These are phyloP conservation scores for Gila orcuttii DNA, from an alignment of 2,113 vertebrate genomes.

Conservation along the genomic window DNA sequence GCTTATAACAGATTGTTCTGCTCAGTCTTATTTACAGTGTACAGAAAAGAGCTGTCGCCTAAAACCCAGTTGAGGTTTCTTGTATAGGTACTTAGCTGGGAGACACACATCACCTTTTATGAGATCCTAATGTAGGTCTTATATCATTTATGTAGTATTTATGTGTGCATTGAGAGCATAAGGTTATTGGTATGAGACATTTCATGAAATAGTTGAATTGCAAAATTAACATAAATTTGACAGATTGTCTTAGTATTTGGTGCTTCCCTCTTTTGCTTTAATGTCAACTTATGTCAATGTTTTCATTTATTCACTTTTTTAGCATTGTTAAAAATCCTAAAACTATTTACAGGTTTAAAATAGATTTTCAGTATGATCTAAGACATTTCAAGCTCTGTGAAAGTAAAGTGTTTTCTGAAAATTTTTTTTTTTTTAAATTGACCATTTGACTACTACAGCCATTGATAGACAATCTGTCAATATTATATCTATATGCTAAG, in stretches of 20 bases:
- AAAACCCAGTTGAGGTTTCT: background rate
- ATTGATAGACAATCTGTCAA: too few relatives aligned
- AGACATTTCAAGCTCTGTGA: background rate
- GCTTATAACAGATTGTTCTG: constrained; percentile 35
- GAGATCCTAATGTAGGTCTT: background rate
- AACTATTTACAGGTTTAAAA: background rate
- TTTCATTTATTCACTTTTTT: too few relatives aligned
- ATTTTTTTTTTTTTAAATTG: too few relatives aligned
- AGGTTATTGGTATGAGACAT: background rate
- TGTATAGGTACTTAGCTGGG: background rate
- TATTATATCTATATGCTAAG: too few relatives aligned
- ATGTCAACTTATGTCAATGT: background rate
- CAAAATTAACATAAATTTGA: background rate
- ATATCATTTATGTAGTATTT: background rate
- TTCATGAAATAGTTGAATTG: background rate
- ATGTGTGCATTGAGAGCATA: background rate
- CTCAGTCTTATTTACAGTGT: background rate
- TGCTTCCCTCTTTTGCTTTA: background rate
- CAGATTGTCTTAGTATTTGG: background rate
- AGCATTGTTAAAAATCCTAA: too few relatives aligned
- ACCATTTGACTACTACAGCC: background rate
- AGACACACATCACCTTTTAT: background rate
- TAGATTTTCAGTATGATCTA: background rate
- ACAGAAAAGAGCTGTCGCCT: background rate
- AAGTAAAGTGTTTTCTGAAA: background rate